These are phyloP conservation scores for Hapalemur alaotrensis DNA, from an alignment of 2,797 vertebrate species.

Conservation along the genomic window DNA sequence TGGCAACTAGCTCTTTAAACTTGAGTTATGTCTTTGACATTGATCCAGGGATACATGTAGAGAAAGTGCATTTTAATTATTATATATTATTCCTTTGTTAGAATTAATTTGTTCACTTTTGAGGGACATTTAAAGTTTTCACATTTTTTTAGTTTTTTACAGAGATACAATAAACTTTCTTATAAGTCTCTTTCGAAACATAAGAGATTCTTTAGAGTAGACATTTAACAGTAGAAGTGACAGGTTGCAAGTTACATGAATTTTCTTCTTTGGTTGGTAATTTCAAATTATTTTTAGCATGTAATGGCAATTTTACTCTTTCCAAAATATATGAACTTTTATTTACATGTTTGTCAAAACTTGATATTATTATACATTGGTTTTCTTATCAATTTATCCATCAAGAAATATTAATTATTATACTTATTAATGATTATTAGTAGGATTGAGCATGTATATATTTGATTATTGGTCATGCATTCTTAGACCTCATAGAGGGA, in stretches of 20 bases:
- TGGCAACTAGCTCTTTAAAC: background rate
- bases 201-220: background rate
- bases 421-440: background rate
- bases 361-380: background rate
- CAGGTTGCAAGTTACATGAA: accelerated
- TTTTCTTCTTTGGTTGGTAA: background rate
- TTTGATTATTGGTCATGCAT: background rate
- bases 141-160: background rate
- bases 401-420: background rate
- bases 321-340: background rate
- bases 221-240: background rate
- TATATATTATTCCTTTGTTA: background rate
- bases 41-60: background rate
- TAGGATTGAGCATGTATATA: background rate
- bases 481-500: background rate
- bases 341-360: background rate
- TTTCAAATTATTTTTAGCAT: background rate
- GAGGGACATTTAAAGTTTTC: background rate
- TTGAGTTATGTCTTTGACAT: background rate
- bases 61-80: background rate
- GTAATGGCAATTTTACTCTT: background rate
- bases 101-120: background rate
- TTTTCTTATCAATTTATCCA: background rate
- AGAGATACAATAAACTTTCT: background rate
- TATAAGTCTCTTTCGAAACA: background rate